Percentiles rank a stretch among this genome's conserved stretches.
These are phyloP conservation scores for Drosophila serrata DNA, from an alignment of 1,140 invertebrate species.

Conservation along the genomic window DNA sequence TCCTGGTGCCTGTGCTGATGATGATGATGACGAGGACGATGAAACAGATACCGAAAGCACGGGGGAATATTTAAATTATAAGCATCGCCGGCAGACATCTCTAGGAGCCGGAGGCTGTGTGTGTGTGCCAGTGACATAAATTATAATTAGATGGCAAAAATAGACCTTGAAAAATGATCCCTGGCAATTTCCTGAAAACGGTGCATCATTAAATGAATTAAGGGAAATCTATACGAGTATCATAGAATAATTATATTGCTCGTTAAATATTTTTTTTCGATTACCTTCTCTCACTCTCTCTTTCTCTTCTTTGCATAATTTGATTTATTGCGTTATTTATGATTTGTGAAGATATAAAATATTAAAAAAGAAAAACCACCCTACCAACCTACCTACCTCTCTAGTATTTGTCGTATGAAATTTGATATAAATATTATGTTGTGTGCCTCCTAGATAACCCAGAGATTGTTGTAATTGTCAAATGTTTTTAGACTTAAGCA, in stretches of 20 bases:
- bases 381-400: conserved; percentile 2
- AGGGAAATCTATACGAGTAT: conserved; percentile 21
- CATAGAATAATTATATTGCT: conserved; percentile 55
- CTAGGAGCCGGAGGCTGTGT: conserved; percentile 13
- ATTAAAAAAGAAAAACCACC: conserved; percentile 1
- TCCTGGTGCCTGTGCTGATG: conserved; percentile 7
- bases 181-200: conserved; percentile 30
- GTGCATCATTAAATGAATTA: conserved; percentile 38
- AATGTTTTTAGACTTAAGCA: conserved; percentile 59
- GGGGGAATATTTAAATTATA: conserved; percentile 69
- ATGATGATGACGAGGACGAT: conserved; percentile 22
- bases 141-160: conserved; percentile 72
- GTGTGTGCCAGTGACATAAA: conserved; percentile 64
- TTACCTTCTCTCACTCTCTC: conserved; percentile 3
- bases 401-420: conserved; percentile 60
- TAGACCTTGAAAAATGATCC: conserved; percentile 68
- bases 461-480: conserved; percentile 56
- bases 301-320: conserved; percentile 21
- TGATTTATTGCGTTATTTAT: conserved; percentile 38
- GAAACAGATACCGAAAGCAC: conserved; percentile 35
- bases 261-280: conserved; percentile 47
- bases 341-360: conserved; percentile 23
- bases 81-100: conserved; percentile 33
- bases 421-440: conserved; percentile 48
- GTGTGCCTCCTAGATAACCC: conserved; percentile 52